These are phyloP conservation scores for Baryphthengus martii DNA, from an alignment of 2,113 vertebrate genomes.

Conservation along the genomic window DNA sequence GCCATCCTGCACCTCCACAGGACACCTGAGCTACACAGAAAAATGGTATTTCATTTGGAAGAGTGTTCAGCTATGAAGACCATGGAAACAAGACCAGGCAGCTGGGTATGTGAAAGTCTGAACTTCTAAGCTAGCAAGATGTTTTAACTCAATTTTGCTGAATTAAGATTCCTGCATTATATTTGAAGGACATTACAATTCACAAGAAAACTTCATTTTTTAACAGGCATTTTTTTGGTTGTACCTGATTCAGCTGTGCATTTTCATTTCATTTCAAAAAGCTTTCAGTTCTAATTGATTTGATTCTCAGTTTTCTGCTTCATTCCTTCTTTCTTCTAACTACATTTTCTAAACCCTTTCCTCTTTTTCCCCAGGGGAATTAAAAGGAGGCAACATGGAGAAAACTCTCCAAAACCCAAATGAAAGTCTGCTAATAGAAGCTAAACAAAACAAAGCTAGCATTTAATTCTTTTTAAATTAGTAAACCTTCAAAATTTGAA, in stretches of 20 bases:
- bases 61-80: neutral
- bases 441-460: neutral
- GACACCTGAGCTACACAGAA: neutral
- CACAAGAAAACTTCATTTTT: neutral
- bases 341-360: neutral
- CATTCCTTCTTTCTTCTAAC: neutral
- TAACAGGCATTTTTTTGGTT: neutral
- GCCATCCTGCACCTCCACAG: neutral
- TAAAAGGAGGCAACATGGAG: neutral
- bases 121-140: neutral
- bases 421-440: neutral
- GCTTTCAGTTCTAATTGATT: too few relatives aligned
- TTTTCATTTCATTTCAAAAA: slow-evolving; percentile 22
- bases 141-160: neutral
- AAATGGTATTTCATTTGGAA: neutral
- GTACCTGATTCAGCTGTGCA: neutral
- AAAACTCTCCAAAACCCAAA: slow-evolving; percentile 26
- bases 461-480: neutral
- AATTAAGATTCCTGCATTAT: neutral
- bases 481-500: neutral
- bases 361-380: neutral
- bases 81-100: neutral
- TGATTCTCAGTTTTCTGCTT: neutral
- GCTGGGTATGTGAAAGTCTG: neutral
- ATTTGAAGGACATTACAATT: neutral